These are phyloP conservation scores for Hypocryptadius cinnamomeus DNA, from an alignment of 2,113 vertebrate species.

Conservation along the genomic window DNA sequence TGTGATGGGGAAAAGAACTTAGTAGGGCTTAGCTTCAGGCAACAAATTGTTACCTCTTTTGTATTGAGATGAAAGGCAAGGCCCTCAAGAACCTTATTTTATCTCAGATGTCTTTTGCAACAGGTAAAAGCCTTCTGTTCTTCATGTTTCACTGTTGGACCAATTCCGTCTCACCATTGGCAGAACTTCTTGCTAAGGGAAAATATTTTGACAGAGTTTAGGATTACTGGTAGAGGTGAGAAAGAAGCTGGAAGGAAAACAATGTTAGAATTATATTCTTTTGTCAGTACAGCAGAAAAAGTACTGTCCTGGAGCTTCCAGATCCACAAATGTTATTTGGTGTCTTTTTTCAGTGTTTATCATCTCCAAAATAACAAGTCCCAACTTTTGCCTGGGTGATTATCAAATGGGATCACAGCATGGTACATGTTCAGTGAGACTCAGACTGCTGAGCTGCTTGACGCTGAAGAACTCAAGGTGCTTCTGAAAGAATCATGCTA, in stretches of 20 bases:
- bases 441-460: background rate
- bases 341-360: background rate
- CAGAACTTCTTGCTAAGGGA: background rate
- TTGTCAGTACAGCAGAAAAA: background rate
- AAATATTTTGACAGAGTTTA: slow-evolving; percentile 57
- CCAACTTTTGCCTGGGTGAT: background rate
- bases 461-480: background rate
- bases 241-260: slow-evolving; percentile 30
- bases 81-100: background rate
- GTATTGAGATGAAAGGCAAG: background rate
- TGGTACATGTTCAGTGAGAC: background rate
- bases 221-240: slow-evolving; percentile 1
- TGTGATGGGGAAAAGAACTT: background rate
- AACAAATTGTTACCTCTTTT: background rate
- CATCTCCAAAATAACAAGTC: background rate
- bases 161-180: background rate
- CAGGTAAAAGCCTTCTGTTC: slow-evolving; percentile 36
- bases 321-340: background rate
- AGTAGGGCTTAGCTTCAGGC: background rate
- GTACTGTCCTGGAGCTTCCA: background rate
- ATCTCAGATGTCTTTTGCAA: background rate
- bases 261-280: background rate
- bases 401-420: background rate
- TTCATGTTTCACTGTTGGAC: background rate
- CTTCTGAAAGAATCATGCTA: background rate